These are phyloP conservation scores for Lutjanus campechanus DNA, from an alignment of 2,797 vertebrate genomes.

Conservation along the genomic window DNA sequence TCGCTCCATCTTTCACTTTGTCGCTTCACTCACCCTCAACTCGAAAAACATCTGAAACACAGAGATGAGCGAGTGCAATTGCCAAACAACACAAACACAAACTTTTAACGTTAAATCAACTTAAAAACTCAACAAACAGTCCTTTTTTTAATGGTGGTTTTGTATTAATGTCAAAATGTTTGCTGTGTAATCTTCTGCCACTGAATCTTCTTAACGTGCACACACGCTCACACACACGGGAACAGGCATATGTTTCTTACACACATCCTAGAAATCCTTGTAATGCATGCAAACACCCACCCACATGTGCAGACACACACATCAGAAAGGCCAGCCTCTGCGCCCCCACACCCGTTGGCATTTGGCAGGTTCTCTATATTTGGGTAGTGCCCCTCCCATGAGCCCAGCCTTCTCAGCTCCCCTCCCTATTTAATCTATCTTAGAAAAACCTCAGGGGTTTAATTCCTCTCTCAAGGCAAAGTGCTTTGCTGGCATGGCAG, in stretches of 20 bases:
- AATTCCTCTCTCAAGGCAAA: conserved; percentile 82
- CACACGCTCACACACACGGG: conserved; percentile 11
- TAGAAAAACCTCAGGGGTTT: conserved; percentile 78
- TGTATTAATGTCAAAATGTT: neutral
- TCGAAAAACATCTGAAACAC: conserved; percentile 42
- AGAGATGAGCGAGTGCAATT: conserved; percentile 4
- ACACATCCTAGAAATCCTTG: conserved; percentile 43
- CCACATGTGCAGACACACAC: conserved; percentile 57
- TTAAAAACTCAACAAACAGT: neutral
- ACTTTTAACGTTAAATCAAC: neutral
- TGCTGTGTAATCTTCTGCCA: conserved; percentile 7
- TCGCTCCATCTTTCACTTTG: conserved; percentile 36
- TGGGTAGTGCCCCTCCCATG: conserved; percentile 66
- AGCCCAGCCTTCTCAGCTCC: conserved; percentile 58
- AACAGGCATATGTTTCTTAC: conserved; percentile 24
- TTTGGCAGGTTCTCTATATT: conserved; percentile 75
- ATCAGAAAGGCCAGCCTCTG: conserved; percentile 59
- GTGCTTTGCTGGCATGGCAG: conserved; percentile 84
- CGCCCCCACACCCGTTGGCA: conserved; percentile 70
- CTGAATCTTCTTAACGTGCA: neutral
- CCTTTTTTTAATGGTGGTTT: neutral
- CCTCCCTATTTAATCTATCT: conserved; percentile 79
- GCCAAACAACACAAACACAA: conserved; percentile 7
- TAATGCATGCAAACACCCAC: conserved; percentile 52
- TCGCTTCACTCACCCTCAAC: conserved; percentile 40